These are phyloP conservation scores for Condylostylus longicornis DNA, from an alignment of 1,140 invertebrate genomes.

Conservation along the genomic window DNA sequence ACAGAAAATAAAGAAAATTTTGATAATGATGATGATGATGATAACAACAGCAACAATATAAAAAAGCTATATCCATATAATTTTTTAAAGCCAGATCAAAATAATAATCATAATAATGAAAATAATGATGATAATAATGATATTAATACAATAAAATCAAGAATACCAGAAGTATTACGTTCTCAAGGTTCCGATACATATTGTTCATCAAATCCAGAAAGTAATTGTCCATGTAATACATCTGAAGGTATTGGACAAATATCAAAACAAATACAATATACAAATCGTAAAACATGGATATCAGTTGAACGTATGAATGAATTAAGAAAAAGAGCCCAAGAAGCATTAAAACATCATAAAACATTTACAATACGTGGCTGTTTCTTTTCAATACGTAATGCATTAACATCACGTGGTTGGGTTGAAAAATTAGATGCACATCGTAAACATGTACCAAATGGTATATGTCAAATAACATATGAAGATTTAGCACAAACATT, in stretches of 20 bases:
- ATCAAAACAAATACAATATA: neutral
- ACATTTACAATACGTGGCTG: slow-evolving; percentile 36
- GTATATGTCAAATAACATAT: slow-evolving; percentile 19
- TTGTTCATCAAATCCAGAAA: slow-evolving; percentile 2
- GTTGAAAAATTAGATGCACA: slow-evolving; percentile 46
- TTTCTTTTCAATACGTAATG: slow-evolving; percentile 29
- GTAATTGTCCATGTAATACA: slow-evolving; percentile 2
- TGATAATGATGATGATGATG: no score
- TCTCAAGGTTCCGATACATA: slow-evolving; percentile 2
- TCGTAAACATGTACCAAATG: slow-evolving; percentile 26
- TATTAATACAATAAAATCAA: no score
- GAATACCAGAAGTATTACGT: slow-evolving; percentile 2
- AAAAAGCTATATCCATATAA: no score
- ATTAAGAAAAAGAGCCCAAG: slow-evolving; percentile 33
- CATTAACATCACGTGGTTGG: slow-evolving; percentile 44
- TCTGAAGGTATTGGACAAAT: neutral
- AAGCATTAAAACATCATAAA: slow-evolving; percentile 35
- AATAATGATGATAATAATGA: no score
- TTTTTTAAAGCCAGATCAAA: no score
- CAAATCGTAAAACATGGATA: slow-evolving; percentile 29
- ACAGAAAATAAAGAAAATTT: no score
- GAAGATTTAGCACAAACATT: slow-evolving; percentile 28
- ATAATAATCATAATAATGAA: no score
- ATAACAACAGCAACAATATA: no score
- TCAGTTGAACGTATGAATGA: slow-evolving; percentile 34